Percentiles rank a stretch among this genome's conserved stretches.
Conservation (phyloP, 2,888 invertebrate genomes). For the Biston stratarius region DNA sequence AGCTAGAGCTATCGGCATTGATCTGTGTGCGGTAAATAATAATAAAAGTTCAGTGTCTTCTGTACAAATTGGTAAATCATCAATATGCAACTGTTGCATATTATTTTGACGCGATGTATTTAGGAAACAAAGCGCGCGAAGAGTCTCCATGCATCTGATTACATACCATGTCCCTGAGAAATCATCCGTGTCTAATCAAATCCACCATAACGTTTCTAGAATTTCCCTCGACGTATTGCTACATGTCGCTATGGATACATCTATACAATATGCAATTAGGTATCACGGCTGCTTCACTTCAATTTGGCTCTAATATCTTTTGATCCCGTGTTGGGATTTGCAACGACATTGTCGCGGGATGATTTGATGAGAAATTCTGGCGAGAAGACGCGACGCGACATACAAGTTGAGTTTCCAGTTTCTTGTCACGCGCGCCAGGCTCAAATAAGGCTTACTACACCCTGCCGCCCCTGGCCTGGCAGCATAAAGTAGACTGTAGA, state of each 20-base stretch:
- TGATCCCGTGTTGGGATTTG: constrained; percentile 83
- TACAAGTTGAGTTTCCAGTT: constrained; percentile 80
- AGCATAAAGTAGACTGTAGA: constrained; percentile 76
- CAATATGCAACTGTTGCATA: background rate
- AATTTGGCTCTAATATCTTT: constrained; percentile 81
- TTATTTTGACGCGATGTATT: background rate
- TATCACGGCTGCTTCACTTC: constrained; percentile 68
- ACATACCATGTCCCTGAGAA: constrained; percentile 21
- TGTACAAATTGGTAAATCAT: background rate
- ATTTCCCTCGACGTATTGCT: constrained; percentile 42
- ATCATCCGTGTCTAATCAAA: constrained; percentile 38
- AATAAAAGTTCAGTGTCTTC: fast-evolving
- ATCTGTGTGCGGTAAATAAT: background rate
- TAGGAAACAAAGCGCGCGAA: constrained; percentile 1
- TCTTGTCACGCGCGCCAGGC: constrained; percentile 82
- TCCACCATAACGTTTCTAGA: constrained; percentile 33
- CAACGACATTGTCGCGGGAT: constrained; percentile 81
- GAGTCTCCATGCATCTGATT: constrained; percentile 24
- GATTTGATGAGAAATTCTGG: constrained; percentile 83
- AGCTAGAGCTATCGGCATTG: constrained; percentile 29
- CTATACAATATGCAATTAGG: constrained; percentile 61
- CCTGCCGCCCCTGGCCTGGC: constrained; percentile 70
- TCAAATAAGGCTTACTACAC: constrained; percentile 83
- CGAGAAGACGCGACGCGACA: constrained; percentile 75
- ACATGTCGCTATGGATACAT: constrained; percentile 41